Evolutionary conservation across 2,113 vertebrate species (phyloP).

Genomic region (Thunnus thynnus): DNA sequence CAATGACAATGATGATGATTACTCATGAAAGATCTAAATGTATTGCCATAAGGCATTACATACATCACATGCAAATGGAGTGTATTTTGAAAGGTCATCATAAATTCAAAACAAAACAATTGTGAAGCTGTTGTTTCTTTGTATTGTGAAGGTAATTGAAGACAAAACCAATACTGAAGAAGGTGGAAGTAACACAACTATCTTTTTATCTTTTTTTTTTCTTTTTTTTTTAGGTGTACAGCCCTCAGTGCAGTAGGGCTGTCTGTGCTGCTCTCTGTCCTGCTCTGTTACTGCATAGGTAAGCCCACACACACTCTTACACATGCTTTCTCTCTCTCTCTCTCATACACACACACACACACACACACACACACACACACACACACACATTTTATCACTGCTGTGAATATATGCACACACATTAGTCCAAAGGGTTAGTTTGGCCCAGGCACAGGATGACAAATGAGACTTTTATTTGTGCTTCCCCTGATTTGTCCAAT

Average conservation of each 20-base stretch:
- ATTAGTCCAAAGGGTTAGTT: background rate
- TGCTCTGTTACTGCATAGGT: constrained; percentile 99
- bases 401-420: background rate
- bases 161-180: background rate
- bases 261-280: constrained; percentile 93
- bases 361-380: constrained; percentile 21
- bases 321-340: background rate
- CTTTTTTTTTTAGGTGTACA: constrained; percentile 85
- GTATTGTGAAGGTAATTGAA: background rate
- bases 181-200: background rate
- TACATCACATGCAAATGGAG: too few relatives aligned
- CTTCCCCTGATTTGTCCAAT: constrained; percentile 18
- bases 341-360: constrained; percentile 25
- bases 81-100: background rate
- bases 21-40: too few relatives aligned
- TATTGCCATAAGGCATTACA: too few relatives aligned
- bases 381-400: background rate
- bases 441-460: constrained; percentile 2
- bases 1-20: too few relatives aligned
- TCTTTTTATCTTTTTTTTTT: background rate
- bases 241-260: constrained; percentile 96
- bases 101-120: background rate
- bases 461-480: constrained; percentile 35
- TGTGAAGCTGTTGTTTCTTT: background rate
- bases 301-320: constrained; percentile 66